These are phyloP conservation scores for Drosophila niveifrons DNA, from an alignment of 2,888 invertebrate genomes.

Conservation along the genomic window DNA sequence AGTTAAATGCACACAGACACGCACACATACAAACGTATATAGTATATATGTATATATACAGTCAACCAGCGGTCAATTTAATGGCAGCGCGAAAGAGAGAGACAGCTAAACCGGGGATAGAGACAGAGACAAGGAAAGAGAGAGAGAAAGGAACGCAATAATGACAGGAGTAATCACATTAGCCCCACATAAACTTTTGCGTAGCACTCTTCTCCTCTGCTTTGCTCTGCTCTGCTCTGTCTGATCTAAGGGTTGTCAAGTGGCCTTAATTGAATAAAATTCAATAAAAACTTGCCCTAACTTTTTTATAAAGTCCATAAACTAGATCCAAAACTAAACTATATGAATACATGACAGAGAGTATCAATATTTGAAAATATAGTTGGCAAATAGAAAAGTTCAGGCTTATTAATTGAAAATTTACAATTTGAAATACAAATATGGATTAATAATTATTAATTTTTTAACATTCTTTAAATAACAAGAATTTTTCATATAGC, in stretches of 20 bases:
- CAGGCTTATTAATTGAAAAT: background rate
- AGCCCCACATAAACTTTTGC: slow-evolving; percentile 71
- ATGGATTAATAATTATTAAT: too few relatives aligned
- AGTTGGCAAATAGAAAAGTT: background rate
- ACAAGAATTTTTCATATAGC: too few relatives aligned
- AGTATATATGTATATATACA: background rate
- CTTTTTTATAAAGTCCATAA: slow-evolving; percentile 20
- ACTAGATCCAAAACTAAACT: slow-evolving; percentile 11
- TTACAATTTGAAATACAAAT: too few relatives aligned
- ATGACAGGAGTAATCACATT: slow-evolving; percentile 81
- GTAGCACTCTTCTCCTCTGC: slow-evolving; percentile 14
- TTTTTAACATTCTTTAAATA: too few relatives aligned
- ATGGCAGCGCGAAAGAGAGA: slow-evolving; percentile 46
- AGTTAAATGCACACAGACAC: slow-evolving; percentile 80
- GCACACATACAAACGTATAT: slow-evolving; percentile 32
- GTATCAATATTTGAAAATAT: slow-evolving; percentile 11
- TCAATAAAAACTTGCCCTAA: slow-evolving; percentile 59
- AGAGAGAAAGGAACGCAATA: slow-evolving; percentile 64
- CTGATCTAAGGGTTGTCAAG: slow-evolving; percentile 70
- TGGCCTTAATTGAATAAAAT: slow-evolving; percentile 57
- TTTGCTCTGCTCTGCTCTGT: background rate
- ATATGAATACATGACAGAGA: slow-evolving; percentile 11
- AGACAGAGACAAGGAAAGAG: slow-evolving; percentile 25
- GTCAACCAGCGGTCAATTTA: slow-evolving; percentile 73
- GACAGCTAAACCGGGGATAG: slow-evolving; percentile 4